Base-by-base conservation (phyloP, 2,797 vertebrate genomes). In the Rhinophrynus dorsalis region DNA sequence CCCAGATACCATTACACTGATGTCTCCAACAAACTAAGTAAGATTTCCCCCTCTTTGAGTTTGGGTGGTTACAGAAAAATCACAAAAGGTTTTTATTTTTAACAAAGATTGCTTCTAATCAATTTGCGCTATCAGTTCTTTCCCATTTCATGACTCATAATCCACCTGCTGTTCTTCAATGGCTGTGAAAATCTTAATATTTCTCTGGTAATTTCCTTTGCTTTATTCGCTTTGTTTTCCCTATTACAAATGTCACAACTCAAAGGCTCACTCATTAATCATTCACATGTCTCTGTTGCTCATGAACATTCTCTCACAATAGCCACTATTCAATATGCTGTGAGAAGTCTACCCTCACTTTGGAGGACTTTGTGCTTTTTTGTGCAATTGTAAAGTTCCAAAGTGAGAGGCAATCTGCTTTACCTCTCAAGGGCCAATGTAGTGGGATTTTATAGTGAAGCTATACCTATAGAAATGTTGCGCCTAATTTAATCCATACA, bases 271-370 rank as follows among this genome's bases (percentile, higher is more conserved):
- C 42, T 37, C 54, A 73, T 73, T 18, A 73, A 58, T 66, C 61
- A 73, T 73, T 59, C 24, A 44, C 52, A 50, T 9, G 44, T 9
- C 35, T 44, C 27, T 73, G 56, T 59, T 59, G 61, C 59, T 73
- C 21, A 65, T 20, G 33, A n/a, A 23, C 13, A 3, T 9, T 21
- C 4, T 5, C 13, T 67, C 33, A 73, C 62, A 73, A 66, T 73
- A 29, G 69, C 3, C 23, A n/a, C 69, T 60, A 73, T 73, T 66
- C 54, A 66, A 44, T 35, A 33, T 50, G 18, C 9, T 57, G 52
- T 42, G 33, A 35, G 29, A 63, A 21, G 5, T 10, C 44, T 17
- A 18, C 18, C 3, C n/a, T 21, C 20, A 18, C 37, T 10, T 42
- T 51, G 24, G 42, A 58, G 48, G 18, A 42, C 26, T n/a, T n/a